Evolutionary conservation across 1,140 invertebrate species (phyloP).

Genomic region (Cyphomyrmex costatus): DNA sequence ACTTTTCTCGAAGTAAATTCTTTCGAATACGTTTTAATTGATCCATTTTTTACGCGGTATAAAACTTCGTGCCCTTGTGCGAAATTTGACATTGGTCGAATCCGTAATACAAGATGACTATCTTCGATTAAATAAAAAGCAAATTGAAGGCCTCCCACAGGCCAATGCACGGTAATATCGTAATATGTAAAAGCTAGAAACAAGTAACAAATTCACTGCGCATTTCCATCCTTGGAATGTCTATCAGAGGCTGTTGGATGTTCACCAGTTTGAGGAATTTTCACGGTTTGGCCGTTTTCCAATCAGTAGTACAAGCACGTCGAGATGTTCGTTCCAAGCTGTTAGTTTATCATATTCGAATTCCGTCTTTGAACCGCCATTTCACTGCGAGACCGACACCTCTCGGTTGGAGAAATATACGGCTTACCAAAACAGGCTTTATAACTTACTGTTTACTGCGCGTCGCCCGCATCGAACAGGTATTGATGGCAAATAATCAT

Average conservation of each 20-base stretch:
- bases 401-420: background rate
- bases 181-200: conserved; percentile 19
- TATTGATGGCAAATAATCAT: background rate
- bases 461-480: background rate
- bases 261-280: conserved; percentile 30
- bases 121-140: conserved; percentile 28
- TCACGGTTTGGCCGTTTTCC: conserved; percentile 27
- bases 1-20: background rate
- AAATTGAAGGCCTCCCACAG: background rate
- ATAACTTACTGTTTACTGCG: conserved; percentile 6
- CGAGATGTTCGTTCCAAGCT: conserved; percentile 10
- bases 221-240: conserved; percentile 37
- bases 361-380: background rate
- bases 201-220: background rate
- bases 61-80: background rate
- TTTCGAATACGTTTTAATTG: background rate
- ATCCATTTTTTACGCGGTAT: background rate
- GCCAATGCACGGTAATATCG: background rate
- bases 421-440: background rate
- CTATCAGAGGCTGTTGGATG: conserved; percentile 25
- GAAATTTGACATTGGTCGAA: conserved; percentile 34
- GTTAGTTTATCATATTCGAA: conserved; percentile 43
- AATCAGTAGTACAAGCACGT: background rate
- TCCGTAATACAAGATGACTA: background rate
- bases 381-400: conserved; percentile 7